phyloP scores from a whole-genome alignment of 2,797 vertebrate species.

The Gallirallus australis region DNA sequence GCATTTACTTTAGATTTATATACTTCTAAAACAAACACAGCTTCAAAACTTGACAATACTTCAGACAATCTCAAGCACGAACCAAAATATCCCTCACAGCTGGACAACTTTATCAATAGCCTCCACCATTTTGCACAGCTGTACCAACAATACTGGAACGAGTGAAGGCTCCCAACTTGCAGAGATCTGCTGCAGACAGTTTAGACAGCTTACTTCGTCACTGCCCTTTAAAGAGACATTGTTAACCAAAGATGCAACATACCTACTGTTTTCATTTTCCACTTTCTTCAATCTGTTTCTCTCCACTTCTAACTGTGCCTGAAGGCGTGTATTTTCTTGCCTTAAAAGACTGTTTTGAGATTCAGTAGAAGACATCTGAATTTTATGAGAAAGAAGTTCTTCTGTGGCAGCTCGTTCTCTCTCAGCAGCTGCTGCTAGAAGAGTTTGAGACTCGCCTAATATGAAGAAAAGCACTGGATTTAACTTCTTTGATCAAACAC shows the following conservation, averaged over 20 bases:
- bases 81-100: background rate
- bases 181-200: background rate
- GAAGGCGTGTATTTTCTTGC: conserved; percentile 90
- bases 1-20: background rate
- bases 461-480: background rate
- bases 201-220: background rate
- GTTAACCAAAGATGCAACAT: conserved; percentile 5
- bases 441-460: conserved; percentile 90
- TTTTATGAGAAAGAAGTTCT: conserved; percentile 88
- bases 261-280: conserved; percentile 94
- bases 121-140: background rate
- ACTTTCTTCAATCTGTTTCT: conserved; percentile 88
- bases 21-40: background rate
- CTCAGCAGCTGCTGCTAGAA: conserved; percentile 92
- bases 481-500: background rate
- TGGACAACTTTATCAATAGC: background rate
- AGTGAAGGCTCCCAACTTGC: background rate
- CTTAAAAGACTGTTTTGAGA: conserved; percentile 93
- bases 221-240: background rate
- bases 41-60: background rate
- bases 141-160: background rate
- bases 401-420: conserved; percentile 92
- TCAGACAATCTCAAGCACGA: background rate
- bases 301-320: conserved; percentile 90
- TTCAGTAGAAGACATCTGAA: conserved; percentile 89